phyloP scores from a whole-genome alignment of 2,888 invertebrate genomes.

The Trypoxylon attenuatum region DNA sequence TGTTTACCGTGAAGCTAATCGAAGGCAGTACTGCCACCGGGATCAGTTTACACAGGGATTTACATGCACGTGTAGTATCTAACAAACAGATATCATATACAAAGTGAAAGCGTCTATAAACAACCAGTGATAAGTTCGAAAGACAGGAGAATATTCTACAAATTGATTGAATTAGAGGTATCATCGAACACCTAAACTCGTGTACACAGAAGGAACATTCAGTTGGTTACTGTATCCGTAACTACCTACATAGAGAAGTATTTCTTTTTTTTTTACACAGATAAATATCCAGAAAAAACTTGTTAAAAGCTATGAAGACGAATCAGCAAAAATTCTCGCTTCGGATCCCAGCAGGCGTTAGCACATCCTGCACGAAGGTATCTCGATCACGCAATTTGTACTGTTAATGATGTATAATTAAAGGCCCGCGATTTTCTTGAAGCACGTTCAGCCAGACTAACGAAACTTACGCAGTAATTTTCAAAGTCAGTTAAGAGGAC shows the following conservation, averaged over 20 bases:
- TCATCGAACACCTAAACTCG: too few relatives aligned
- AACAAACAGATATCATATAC: too few relatives aligned
- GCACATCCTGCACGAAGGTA: not conserved
- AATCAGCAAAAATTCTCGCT: too few relatives aligned
- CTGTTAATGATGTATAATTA: constrained; percentile 12
- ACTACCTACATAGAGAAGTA: too few relatives aligned
- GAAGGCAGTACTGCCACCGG: not conserved
- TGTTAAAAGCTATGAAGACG: not conserved
- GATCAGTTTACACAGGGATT: not conserved
- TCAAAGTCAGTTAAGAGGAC: constrained; percentile 6
- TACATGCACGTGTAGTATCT: too few relatives aligned
- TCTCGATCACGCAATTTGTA: not conserved
- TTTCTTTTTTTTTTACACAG: too few relatives aligned
- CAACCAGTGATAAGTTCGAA: too few relatives aligned
- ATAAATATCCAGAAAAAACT: not conserved
- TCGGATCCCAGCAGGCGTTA: not conserved
- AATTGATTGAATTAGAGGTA: too few relatives aligned
- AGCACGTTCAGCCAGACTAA: constrained; percentile 27
- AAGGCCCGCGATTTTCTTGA: constrained; percentile 5
- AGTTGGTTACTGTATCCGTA: too few relatives aligned
- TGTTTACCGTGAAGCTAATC: not conserved
- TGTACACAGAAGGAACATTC: too few relatives aligned
- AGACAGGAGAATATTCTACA: too few relatives aligned
- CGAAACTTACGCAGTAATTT: constrained; percentile 6
- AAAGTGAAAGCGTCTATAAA: too few relatives aligned